Evolutionary conservation across 2,888 invertebrate species (phyloP).

Genomic region (Apodemia mormo): DNA sequence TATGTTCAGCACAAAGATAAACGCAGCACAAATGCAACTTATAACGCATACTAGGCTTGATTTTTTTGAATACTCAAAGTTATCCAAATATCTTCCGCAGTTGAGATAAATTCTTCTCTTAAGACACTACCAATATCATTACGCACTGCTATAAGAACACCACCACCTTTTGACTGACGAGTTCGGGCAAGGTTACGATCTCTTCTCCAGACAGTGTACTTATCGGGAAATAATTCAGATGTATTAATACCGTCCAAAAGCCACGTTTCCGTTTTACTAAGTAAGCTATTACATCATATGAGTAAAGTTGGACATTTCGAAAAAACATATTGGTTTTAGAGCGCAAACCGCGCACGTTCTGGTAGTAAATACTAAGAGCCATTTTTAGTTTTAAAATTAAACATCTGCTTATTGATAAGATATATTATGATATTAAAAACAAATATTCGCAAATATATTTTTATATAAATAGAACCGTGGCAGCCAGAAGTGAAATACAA

Average conservation of each 20-base stretch:
- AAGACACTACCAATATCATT: neutral
- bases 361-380: neutral
- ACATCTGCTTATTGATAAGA: no score
- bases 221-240: conserved; percentile 1
- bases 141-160: conserved; percentile 10
- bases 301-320: no score
- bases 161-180: neutral
- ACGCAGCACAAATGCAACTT: neutral
- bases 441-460: no score
- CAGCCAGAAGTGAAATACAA: neutral
- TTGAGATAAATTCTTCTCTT: conserved; percentile 6
- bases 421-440: no score
- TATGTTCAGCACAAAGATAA: neutral
- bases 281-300: no score
- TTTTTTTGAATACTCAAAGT: neutral
- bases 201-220: no score
- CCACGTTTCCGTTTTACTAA: no score
- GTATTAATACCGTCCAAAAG: conserved; percentile 5
- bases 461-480: neutral
- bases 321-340: neutral
- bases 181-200: neutral
- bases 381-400: no score
- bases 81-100: neutral
- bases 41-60: neutral
- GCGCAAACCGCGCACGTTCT: neutral